A percentile compares a stretch with the other conserved stretches of the same genome.
Evolutionary conservation across 2,113 vertebrate genomes (phyloP).

Genomic region (Morone saxatilis): DNA sequence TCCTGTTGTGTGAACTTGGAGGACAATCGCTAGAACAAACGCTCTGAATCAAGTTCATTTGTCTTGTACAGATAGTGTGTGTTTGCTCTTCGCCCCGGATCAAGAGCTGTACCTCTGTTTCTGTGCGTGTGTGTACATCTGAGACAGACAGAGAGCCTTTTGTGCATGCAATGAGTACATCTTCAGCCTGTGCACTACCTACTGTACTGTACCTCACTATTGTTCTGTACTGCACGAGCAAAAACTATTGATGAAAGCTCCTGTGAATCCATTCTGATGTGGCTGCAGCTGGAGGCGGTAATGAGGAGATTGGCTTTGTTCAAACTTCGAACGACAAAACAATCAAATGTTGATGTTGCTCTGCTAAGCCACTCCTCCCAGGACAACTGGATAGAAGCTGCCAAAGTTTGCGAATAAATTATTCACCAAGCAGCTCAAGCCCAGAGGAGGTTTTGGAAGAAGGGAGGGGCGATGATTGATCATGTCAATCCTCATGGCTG

Average conservation of each 20-base stretch:
- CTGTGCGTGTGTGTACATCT: neutral
- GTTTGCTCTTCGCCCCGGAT: neutral
- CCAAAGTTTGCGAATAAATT: conserved; percentile 51
- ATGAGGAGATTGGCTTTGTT: conserved; percentile 13
- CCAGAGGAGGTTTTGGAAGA: neutral
- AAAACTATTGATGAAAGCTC: conserved; percentile 4
- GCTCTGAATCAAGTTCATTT: conserved; percentile 1
- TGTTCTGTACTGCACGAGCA: neutral
- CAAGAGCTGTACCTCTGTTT: neutral
- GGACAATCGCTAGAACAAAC: neutral
- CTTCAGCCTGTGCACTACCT: neutral
- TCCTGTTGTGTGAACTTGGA: neutral
- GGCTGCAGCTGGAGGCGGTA: neutral
- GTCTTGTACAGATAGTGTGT: neutral
- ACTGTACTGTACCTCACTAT: neutral
- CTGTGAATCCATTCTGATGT: neutral
- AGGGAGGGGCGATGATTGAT: conserved; percentile 28
- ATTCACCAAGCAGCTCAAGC: conserved; percentile 42
- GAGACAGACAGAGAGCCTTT: neutral
- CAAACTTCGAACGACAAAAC: neutral
- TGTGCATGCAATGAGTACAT: neutral
- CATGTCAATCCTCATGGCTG: conserved; percentile 49
- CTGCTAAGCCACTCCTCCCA: conserved; percentile 10
- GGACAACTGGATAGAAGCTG: conserved; percentile 22
- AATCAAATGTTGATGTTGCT: conserved; percentile 15